A percentile compares a stretch with the other conserved stretches of the same genome.
phyloP scores from a whole-genome alignment of 2,888 invertebrate species.

The Eupithecia inturbata region DNA sequence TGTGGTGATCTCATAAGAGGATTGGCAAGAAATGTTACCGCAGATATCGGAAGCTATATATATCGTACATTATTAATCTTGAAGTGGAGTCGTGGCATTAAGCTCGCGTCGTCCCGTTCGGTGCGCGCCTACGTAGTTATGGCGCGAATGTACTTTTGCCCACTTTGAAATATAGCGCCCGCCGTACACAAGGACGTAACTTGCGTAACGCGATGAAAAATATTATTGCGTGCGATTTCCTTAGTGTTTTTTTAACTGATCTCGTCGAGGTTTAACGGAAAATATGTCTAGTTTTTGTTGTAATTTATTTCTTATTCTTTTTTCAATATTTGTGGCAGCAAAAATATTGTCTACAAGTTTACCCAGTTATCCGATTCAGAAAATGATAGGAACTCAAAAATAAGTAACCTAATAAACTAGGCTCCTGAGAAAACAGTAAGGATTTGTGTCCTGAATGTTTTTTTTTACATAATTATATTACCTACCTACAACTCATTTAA shows the following conservation, averaged over 20 bases:
- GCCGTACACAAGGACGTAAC: conserved; percentile 64
- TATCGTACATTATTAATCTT: conserved; percentile 12
- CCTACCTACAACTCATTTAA: not conserved
- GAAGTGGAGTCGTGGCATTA: conserved; percentile 46
- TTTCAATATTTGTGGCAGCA: not conserved
- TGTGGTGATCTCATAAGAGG: not conserved
- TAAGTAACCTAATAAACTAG: not conserved
- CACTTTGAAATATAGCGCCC: conserved; percentile 81
- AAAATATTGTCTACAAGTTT: not conserved
- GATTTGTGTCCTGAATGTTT: not conserved
- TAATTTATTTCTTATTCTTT: conserved; percentile 8
- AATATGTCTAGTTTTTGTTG: not conserved
- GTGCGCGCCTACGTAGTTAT: conserved; percentile 82
- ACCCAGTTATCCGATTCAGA: not conserved
- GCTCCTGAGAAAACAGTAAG: not conserved
- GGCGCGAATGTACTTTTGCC: conserved; percentile 83
- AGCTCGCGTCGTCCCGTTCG: conserved; percentile 75
- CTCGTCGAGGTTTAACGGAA: conserved; percentile 7
- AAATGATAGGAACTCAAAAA: not conserved
- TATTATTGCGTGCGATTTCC: conserved; percentile 32
- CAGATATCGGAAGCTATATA: not conserved
- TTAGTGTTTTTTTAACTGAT: conserved; percentile 11
- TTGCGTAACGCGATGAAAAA: conserved; percentile 48
- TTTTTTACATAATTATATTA: not conserved
- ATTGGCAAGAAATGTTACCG: not conserved